Base-by-base conservation (phyloP, 2,888 invertebrate genomes). In the Lithodes maja region DNA sequence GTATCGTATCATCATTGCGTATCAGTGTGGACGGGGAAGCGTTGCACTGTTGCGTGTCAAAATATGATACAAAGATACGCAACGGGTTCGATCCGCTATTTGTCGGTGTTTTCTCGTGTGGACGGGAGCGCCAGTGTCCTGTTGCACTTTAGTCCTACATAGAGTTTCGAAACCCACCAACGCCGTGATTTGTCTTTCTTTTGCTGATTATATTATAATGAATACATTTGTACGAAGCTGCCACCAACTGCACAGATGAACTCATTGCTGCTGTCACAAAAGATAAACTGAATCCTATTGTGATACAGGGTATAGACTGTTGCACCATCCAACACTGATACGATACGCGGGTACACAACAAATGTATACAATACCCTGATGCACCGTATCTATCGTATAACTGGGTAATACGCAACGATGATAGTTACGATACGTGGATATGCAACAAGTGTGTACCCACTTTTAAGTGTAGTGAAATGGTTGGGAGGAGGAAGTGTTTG, bases 1-100 rank as follows among this genome's bases (percentile, higher is more conserved):
- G 52, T n/a, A 78, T 78, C 79, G 79, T 33, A 78, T 78, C 79
- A 78, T 78, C 79, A 50, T 78, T 78, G 79, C 50, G 79, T 78
- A 49, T 9, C 52, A 78, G 79, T 78, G 79, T 78, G 79, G 79
- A 78, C 79, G 50, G 79, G 79, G 5, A 50, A 78, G 50, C 1
- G 79, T 78, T 78, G 17, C 33, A 78, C 79, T 50, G 50, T 78
- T 78, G 79, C 79, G 50, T 78, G 49, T 78, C 79, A 78, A 78
- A 78, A 78, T 78, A 49, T 78, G 79, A 78, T 78, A 78, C 49
- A 78, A 78, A 78, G 79, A 78, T 78, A 78, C 79, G 79, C 79
- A 78, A 78, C 33, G 33, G 33, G 33, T 33, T 33, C 33, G 33
- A 33, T 33, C 33, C 33, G 33, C 33, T 33, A 33, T 33, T 33